Conservation (phyloP, 2,888 invertebrate genomes). For the Abrostola tripartita region DNA sequence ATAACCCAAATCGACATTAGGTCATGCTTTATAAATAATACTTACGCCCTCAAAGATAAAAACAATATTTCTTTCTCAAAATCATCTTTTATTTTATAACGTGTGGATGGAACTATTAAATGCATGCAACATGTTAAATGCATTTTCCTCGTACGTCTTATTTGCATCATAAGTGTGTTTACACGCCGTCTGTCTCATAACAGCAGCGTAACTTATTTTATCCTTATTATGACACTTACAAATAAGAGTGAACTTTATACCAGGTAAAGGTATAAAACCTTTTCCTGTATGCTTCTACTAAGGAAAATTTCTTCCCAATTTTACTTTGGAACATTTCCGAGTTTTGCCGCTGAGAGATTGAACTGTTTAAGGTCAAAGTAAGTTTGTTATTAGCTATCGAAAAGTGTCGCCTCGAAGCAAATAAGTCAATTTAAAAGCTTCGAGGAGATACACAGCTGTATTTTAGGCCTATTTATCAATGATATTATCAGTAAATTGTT, state of each 20-base stretch:
- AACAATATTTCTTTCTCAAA: not conserved
- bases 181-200: conserved; percentile 4
- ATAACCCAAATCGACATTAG: no score
- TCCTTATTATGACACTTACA: not conserved
- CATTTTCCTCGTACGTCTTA: conserved; percentile 11
- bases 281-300: not conserved
- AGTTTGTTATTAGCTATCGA: not conserved
- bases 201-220: not conserved
- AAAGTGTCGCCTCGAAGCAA: not conserved
- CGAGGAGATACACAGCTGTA: not conserved
- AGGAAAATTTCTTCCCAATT: not conserved
- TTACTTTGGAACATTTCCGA: not conserved
- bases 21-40: no score
- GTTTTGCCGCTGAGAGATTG: not conserved
- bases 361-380: not conserved
- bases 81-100: conserved; percentile 3
- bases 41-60: not conserved
- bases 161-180: conserved; percentile 6
- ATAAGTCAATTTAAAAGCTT: not conserved
- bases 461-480: no score
- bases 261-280: not conserved
- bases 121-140: conserved; percentile 6
- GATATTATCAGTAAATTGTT: no score
- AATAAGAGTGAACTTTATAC: not conserved
- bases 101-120: conserved; percentile 5